Base-by-base conservation (phyloP, 2,797 vertebrate genomes). In the Arnoldichthys spilopterus region DNA sequence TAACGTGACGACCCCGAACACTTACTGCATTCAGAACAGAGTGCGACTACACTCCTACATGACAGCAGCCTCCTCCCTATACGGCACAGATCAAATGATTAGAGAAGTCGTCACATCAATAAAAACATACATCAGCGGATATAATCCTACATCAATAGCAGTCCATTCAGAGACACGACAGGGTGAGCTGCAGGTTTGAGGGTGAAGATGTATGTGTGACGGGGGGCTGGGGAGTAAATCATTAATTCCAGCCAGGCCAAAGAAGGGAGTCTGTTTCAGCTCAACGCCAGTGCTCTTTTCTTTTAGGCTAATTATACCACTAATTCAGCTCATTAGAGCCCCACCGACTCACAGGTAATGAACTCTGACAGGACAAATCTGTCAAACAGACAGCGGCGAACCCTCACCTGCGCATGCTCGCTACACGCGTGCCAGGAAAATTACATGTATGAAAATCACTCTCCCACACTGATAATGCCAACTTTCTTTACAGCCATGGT, bases 281-380 rank as follows among this genome's bases (percentile, higher is more conserved):
- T 77, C 82, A 85, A 88, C 85, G 85, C 84, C 81, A 82, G 53
- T 80, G 77, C 80, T 75, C 86, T 90, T 75, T 91, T 91, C 90
- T 90, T 90, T 90, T 90, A 89, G 91, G 90, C 92, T 94, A 94
- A 94, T 94, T 94, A 94, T 91, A 88, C 87, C 86, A 86, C 88
- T 94, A 93, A 94, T 94, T 90, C 92, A 93, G 88, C 89, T 86
- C 88, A 89, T 91, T 86, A 88, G 89, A 87, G 87, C 85, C 86
- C 89, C 76, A 84, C 80, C 79, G 87, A 87, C 83, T 88, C 79
- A 76, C 84, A 87, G 87, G 85, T 89, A 89, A 89, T 89, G 88
- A 85, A 84, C 83, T 88, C 89, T 88, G 89, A 88, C 89, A 90
- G 89, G 72, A 78, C 76, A 82, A 87, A 89, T 90, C 89, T 90